Conservation (phyloP, 1,140 invertebrate genomes). For the Drosophila pectinifera region DNA sequence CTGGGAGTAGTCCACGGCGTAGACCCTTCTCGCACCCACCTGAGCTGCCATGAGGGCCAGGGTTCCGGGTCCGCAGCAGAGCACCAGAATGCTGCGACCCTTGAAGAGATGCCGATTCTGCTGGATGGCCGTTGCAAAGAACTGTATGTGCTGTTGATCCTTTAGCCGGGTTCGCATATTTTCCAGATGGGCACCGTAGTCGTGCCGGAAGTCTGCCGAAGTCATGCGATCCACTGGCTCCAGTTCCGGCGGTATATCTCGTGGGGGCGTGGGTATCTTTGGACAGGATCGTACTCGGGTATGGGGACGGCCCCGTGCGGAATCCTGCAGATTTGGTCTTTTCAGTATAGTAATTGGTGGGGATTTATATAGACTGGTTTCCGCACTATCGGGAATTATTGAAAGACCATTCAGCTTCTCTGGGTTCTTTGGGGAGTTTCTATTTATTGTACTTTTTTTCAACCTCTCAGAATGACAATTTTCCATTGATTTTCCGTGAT, state of each 20-base stretch:
- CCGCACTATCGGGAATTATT: neutral
- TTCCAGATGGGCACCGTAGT: constrained; percentile 95
- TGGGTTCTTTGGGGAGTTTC: neutral
- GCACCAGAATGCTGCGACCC: constrained; percentile 96
- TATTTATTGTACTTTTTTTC: neutral
- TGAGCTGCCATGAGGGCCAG: constrained; percentile 99
- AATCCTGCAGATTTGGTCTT: neutral
- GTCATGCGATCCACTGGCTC: constrained; percentile 55
- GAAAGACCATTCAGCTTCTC: neutral
- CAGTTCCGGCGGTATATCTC: constrained; percentile 44
- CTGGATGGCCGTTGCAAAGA: constrained; percentile 98
- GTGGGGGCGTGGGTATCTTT: constrained; percentile 22
- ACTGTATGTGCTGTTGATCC: constrained; percentile 97
- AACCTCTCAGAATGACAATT: neutral
- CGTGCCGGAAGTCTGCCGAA: constrained; percentile 58
- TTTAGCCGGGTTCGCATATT: constrained; percentile 99
- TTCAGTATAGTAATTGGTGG: neutral
- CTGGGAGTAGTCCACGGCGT: constrained; percentile 98
- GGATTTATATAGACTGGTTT: no score
- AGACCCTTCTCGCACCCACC: constrained; percentile 96
- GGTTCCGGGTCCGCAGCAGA: constrained; percentile 99
- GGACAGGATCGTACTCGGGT: neutral
- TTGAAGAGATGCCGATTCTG: constrained; percentile 98
- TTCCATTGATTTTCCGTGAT: neutral
- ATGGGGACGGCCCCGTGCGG: neutral